A percentile compares a stretch with the other conserved stretches of the same genome.
Evolutionary conservation across 2,113 vertebrate genomes (phyloP).

Genomic region (Syrrhaptes paradoxus): DNA sequence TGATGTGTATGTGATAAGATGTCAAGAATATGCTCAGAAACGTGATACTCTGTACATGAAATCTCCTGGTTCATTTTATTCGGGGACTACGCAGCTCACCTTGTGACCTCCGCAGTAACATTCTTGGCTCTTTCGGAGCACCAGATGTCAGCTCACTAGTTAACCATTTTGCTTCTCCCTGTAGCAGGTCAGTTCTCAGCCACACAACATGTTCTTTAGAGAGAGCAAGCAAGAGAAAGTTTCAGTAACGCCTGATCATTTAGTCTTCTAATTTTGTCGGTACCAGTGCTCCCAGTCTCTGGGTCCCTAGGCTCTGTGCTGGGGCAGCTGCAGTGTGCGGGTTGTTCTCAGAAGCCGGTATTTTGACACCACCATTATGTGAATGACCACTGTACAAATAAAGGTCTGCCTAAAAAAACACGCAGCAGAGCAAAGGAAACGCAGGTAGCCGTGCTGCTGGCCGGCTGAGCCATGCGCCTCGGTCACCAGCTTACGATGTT

Average conservation of each 20-base stretch:
- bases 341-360: neutral
- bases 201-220: neutral
- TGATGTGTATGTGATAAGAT: conserved; percentile 51
- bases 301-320: too few species aligned
- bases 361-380: neutral
- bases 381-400: neutral
- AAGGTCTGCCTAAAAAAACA: neutral
- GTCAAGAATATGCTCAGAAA: conserved; percentile 54
- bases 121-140: neutral
- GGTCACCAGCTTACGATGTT: neutral
- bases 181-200: neutral
- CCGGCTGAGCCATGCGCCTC: neutral
- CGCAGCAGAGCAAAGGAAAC: neutral
- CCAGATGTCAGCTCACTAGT: conserved; percentile 47
- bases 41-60: conserved; percentile 31
- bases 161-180: conserved; percentile 26
- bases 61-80: conserved; percentile 37
- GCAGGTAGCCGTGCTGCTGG: neutral
- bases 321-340: neutral
- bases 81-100: neutral
- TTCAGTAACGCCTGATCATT: neutral
- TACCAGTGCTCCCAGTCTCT: neutral
- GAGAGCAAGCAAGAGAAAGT: neutral
- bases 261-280: neutral
- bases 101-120: conserved; percentile 28